Conservation (phyloP, 2,113 vertebrate genomes). For the Recurvirostra avosetta region DNA sequence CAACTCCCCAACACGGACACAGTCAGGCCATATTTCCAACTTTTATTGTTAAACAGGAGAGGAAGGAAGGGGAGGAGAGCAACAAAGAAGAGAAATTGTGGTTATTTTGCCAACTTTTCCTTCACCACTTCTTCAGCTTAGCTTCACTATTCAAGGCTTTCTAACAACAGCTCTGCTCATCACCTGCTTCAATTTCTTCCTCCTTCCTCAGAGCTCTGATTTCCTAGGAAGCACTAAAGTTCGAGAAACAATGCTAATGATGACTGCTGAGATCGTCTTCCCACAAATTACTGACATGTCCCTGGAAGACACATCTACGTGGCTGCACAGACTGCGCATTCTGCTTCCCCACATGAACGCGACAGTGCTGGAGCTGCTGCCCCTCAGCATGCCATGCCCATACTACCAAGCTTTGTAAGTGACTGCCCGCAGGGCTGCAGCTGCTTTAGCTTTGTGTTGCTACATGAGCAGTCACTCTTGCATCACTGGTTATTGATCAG, state of each 20-base stretch:
- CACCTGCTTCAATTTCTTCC: neutral
- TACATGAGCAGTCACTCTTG: neutral
- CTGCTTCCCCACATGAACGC: neutral
- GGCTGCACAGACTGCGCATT: neutral
- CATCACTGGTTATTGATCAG: neutral
- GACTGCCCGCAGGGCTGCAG: neutral
- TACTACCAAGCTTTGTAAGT: slow-evolving; percentile 6
- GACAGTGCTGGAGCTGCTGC: neutral
- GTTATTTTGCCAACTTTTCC: neutral
- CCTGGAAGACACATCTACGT: neutral
- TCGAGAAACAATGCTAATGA: neutral
- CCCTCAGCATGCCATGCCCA: neutral
- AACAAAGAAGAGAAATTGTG: neutral
- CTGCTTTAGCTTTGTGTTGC: neutral
- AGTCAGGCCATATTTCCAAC: neutral
- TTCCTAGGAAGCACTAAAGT: neutral
- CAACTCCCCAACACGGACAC: neutral
- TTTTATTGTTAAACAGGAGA: neutral
- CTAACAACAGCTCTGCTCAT: neutral
- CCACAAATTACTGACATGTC: neutral
- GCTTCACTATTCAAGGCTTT: neutral
- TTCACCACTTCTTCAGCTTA: neutral
- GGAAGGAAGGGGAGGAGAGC: neutral
- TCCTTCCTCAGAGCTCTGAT: neutral
- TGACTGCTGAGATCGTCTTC: neutral